Evolutionary conservation across 1,140 invertebrate genomes (phyloP), one percentile per base, ranked within the genome.

Genomic region (Drosophila ogumai): DNA sequence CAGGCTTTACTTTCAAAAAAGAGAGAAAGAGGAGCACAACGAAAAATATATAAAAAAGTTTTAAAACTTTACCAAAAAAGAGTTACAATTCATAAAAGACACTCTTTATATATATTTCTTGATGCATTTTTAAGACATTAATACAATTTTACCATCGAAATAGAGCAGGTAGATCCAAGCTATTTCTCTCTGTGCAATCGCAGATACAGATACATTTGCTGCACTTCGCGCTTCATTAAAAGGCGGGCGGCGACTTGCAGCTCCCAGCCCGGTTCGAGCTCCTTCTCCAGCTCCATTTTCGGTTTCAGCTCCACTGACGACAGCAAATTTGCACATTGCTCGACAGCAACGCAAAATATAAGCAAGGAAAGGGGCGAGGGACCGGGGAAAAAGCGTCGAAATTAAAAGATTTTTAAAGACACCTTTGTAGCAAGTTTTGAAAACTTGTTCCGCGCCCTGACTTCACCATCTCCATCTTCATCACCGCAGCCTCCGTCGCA

Each of bases 151-250:
- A 8, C 3, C n/a, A 41, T 41, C 15, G 38, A 40, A 9, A 1
- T 12, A 15, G 4, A 10, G 9, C 2, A 12, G 32, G 3, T 34
- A 34, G 3, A 12, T 4, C 34, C 6, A 9, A 25, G 22, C 25
- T 15, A 32, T 79, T 82, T 56, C 46, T 77, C 47, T 36, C 56
- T 41, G 66, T 69, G 66, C 61, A 69, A 54, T 56, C 54, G 31
- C 58, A 54, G 38, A 54, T 69, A 67, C 66, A 67, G 38, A 67
- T 69, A 56, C 64, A 80, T 92, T 91, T 72, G 79, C 81, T 92
- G 82, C 91, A 90, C 88, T 92, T 92, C 88, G 91, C 91, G 91
- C 77, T 92, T 92, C 91, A 92, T 91, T 92, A 92, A 92, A 88
- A 90, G 75, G 87, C 91, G 82, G 91, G 88, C 90, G 91, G 90